A percentile compares a stretch with the other conserved stretches of the same genome.
phyloP scores from a whole-genome alignment of 2,797 vertebrate genomes.

The Etheostoma nigrum region DNA sequence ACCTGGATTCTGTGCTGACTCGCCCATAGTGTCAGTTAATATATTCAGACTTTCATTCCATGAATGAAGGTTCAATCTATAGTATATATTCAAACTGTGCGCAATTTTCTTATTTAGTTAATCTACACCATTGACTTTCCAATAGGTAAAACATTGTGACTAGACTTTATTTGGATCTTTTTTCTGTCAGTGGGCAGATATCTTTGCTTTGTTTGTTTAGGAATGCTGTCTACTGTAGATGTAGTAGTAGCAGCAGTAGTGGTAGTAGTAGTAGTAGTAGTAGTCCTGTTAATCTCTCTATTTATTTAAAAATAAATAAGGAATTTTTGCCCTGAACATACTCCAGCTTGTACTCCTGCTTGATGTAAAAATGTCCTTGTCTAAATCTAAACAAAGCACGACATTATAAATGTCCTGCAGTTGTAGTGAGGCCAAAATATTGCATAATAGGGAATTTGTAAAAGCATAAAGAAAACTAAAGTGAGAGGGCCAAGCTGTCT shows the following conservation, averaged over 20 bases:
- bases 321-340: neutral
- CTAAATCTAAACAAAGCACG: slow-evolving; percentile 26
- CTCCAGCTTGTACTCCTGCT: neutral
- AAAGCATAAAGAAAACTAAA: slow-evolving; percentile 17
- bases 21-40: no score
- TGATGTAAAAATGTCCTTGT: neutral
- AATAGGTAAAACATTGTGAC: neutral
- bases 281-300: neutral
- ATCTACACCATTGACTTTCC: neutral
- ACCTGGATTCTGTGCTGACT: no score
- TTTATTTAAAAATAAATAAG: slow-evolving; percentile 8
- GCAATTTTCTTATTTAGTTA: neutral
- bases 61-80: no score
- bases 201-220: neutral
- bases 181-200: neutral
- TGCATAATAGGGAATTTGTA: neutral
- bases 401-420: neutral
- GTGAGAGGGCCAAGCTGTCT: slow-evolving; percentile 17
- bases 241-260: no score
- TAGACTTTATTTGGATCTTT: neutral
- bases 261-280: no score
- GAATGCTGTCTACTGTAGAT: neutral
- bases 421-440: neutral
- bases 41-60: no score
- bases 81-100: no score